Base-by-base conservation (phyloP, 2,113 vertebrate genomes). In the Mobula hypostoma region DNA sequence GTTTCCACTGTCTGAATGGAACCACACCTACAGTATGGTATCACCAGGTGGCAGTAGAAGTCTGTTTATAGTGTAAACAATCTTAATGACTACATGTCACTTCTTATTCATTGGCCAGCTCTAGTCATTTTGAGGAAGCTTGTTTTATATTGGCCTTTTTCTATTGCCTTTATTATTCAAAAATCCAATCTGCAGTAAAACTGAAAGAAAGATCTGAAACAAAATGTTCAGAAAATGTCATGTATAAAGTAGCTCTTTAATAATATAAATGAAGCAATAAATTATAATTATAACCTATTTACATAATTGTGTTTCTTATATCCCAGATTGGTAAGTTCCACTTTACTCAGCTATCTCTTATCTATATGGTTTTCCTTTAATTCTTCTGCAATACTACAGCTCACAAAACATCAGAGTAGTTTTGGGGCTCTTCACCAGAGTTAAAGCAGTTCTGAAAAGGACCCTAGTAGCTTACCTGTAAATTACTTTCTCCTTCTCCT, bases 41-140 rank as follows among this genome's bases (percentile, higher is more conserved):
- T 48, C 91, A 76, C 91, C 40, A 93, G 91, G 40, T 32, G 91
- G 91, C 91, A 93, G 66, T 74, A 93, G 74, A 76, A 56, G 36
- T 40, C 19, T 74, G 68, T 93, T 70, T 74, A 48, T 24, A 56
- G 36, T 74, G 40, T 24, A 93, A 74, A 27, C 1, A 48, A 21
- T 48, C 12, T 56, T 29, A 72, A 74, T 1, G 36, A 4, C 24
- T 36, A 72, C 74, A 27, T 27, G 32, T 27, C 24, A 21, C n/a
- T 91, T 48, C 29, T 7, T 90, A 90, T 17, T n/a, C 66, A 90
- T 63, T 88, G 27, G 27, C 9, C 61, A 66, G n/a, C 15, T 29
- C 27, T 63, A 19, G 29, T 66, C 66, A 61, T 15, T 90, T 17
- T 90, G 14, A 29, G 7, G 29, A 66, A 66, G 12, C 61, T 66